Evolutionary conservation across 1,140 invertebrate genomes (phyloP).

Genomic region (Paraescarpia echinospica): DNA sequence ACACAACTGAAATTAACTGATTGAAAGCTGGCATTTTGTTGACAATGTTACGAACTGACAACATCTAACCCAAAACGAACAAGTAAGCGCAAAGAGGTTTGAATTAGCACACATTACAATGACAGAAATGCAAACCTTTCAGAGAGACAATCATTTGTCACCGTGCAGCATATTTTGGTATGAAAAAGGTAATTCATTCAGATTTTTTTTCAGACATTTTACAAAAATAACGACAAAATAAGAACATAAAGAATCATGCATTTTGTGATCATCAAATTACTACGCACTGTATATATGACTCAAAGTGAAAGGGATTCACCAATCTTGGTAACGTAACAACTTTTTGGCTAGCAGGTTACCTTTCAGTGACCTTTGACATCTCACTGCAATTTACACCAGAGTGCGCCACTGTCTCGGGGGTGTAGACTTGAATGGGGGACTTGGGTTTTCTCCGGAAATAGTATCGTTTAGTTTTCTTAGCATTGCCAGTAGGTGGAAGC

Average conservation of each 20-base stretch:
- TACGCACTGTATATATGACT: too few relatives aligned
- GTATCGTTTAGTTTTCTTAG: neutral
- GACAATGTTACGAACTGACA: neutral
- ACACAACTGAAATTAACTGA: neutral
- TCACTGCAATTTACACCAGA: neutral
- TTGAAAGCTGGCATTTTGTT: neutral
- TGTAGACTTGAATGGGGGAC: neutral
- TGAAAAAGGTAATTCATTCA: too few relatives aligned
- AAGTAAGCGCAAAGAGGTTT: neutral
- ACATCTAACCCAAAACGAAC: neutral
- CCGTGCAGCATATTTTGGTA: neutral
- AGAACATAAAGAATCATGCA: too few relatives aligned
- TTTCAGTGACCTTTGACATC: constrained; percentile 1
- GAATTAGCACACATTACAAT: neutral
- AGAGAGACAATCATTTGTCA: neutral
- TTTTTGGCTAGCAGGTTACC: neutral
- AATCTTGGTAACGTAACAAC: neutral
- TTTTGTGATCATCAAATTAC: too few relatives aligned
- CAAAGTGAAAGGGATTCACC: neutral
- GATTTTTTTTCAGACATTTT: too few relatives aligned
- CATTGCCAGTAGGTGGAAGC: neutral
- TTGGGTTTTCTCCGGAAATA: constrained; percentile 5
- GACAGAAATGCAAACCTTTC: neutral
- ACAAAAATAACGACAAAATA: too few relatives aligned
- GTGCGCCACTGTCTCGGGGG: neutral